phyloP scores from a whole-genome alignment of 2,797 vertebrate species.

The Alectoris magna region DNA sequence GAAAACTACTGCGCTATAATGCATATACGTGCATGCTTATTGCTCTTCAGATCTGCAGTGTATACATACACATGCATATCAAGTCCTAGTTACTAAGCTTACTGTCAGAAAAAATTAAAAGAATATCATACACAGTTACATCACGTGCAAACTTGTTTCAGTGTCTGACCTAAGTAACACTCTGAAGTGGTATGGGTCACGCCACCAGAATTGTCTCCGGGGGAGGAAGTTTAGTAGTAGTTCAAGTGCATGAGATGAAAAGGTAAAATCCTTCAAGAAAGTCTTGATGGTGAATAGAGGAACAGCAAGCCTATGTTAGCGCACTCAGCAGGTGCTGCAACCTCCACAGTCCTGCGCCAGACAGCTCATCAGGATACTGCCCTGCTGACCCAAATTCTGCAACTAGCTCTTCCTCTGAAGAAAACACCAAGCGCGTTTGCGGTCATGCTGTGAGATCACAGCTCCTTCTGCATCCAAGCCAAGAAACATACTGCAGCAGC shows the following conservation, averaged over 20 bases:
- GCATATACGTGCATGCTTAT: background rate
- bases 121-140: background rate
- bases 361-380: background rate
- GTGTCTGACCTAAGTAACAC: background rate
- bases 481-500: background rate
- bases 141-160: background rate
- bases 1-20: background rate
- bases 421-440: background rate
- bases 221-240: background rate
- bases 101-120: background rate
- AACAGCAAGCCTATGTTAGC: background rate
- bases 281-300: background rate
- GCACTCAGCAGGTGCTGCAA: background rate
- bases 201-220: background rate
- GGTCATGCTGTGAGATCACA: slow-evolving; percentile 5
- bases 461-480: background rate
- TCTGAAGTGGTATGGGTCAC: background rate
- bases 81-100: background rate
- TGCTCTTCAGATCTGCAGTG: background rate
- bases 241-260: background rate
- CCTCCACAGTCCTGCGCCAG: background rate
- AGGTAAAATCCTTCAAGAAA: background rate
- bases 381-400: slow-evolving; percentile 19
- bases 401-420: background rate
- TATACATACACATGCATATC: rapidly evolving